Evolutionary conservation across 2,797 vertebrate species (phyloP), one percentile per base, ranked within the genome.

Genomic region (Lepilemur ruficaudatus): DNA sequence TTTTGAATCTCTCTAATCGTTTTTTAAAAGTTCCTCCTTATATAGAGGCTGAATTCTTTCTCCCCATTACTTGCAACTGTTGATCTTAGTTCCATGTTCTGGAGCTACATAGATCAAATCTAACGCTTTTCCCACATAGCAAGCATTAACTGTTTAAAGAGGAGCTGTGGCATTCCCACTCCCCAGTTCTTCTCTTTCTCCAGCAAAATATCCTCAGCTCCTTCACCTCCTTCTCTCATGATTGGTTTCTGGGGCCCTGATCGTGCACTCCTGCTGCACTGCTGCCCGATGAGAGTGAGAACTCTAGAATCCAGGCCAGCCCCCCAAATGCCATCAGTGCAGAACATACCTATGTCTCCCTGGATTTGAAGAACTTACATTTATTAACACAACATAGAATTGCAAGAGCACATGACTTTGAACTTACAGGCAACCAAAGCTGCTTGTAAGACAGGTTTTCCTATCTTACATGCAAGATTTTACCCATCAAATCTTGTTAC

Each of bases 1-100:
- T 78, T 88, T 81, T 78, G 28, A 96, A 65, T 84, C 80, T 84
- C 89, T 38, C 85, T 96, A 79, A 94, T 93, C 7, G 0, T 43
- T 81, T 96, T 78, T 81, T 46, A 11, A 35, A 96, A 87, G 80
- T 75, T 61, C 76, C 55, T 85, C 38, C 28, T 63, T 61, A 69
- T 0, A 23, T 4, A n/a, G 55, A 82, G 57, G 38, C 73, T 88
- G 65, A 72, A 32, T 88, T 81, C 84, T 78, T 73, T 55, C 30
- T 93, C 59, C 13, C 4, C 14, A 0, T 72, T 84, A 75, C 84
- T 84, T 76, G 48, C 35, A 80, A 3, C 46, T 59, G 9, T 80
- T 92, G 78, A 61, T 87, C 89, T 87, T 73, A 50, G 93, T 28
- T 75, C 18, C 17, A 3, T n/a, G 61, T 84, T 94, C 85, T 87